Base-by-base conservation (phyloP, 2,888 invertebrate genomes). In the Sarcophaga carnaria region DNA sequence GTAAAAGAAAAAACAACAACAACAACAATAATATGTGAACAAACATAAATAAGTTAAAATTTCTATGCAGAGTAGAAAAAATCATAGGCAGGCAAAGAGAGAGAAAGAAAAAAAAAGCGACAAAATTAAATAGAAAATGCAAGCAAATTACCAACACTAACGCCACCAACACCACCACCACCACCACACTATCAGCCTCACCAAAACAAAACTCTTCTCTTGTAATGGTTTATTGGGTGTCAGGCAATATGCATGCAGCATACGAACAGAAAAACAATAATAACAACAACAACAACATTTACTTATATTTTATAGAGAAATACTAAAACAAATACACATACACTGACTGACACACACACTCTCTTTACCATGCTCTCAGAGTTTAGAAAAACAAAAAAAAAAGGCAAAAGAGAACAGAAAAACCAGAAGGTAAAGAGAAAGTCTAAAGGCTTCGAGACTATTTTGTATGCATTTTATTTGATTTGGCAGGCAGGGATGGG, bases 121-220 rank as follows among this genome's bases (percentile, higher is more conserved):
- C 14, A 79, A 80, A 83, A 17, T 74, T 79, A 84, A 84, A 87
- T 87, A 87, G 79, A 87, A 87, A 87, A 87, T 87, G 87, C 87
- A 87, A 87, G 84, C 84, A 87, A 84, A 87, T 84, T 87, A 84
- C 81, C 71, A 87, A 82, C 87, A 87, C 87, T 67, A 54, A 22
- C 60, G 17, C 5, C 54, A 74, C 49, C 72, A 5, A 49, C 12
- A 47, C n/a, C 6, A 37, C 6, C 37, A 37, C 37, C 37, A 37
- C 2, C 10, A 37, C 37, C 8, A 10, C 37, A 37, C 37, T 37
- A 37, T 37, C 37, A 37, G 37, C 37, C 37, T 37, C 8, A 37
- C 2, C 37, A 8, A 37, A 37, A 37, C 8, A 22, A 22, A 22
- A 2, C 37, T 37, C 8, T 37, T 2, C 10, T 8, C 37, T 10